A percentile compares a stretch with the other conserved stretches of the same genome.
phyloP scores from a whole-genome alignment of 2,797 vertebrate species.

The Pogonophryne albipinna region DNA sequence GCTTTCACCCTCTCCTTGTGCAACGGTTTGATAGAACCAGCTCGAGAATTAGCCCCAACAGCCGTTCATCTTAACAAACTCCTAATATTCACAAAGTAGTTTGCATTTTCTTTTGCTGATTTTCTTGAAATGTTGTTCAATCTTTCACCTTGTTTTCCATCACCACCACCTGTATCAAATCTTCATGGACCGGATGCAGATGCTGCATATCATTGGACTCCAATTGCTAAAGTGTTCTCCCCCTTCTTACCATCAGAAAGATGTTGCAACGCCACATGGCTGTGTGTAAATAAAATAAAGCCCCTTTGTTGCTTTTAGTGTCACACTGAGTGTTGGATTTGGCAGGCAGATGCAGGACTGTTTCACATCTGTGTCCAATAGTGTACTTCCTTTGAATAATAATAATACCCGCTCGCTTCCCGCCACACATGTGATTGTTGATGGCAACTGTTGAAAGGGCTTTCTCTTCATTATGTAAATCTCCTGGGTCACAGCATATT shows the following conservation, averaged over 20 bases:
- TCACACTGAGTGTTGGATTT: slow-evolving; percentile 54
- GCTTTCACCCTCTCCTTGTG: background rate
- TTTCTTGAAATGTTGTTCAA: background rate
- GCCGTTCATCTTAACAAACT: background rate
- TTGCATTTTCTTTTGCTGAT: background rate
- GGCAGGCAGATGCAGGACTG: slow-evolving; percentile 35
- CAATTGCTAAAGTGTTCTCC: background rate
- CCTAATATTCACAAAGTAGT: background rate
- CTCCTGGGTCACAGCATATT: slow-evolving; percentile 40
- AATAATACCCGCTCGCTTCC: slow-evolving; percentile 8
- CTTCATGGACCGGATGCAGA: background rate
- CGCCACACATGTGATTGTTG: slow-evolving; percentile 41
- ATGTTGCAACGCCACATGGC: slow-evolving; percentile 26
- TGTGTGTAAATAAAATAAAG: slow-evolving; percentile 44
- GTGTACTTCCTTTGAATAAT: slow-evolving; percentile 53
- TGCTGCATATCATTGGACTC: background rate
- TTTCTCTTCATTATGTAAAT: slow-evolving; percentile 48
- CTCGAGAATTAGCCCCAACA: background rate
- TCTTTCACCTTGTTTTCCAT: background rate
- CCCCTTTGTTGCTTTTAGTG: slow-evolving; percentile 43
- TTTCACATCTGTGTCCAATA: slow-evolving; percentile 58
- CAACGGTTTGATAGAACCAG: background rate
- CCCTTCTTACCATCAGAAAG: slow-evolving; percentile 12
- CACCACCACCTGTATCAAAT: background rate
- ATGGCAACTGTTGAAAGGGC: slow-evolving; percentile 58